Evolutionary conservation across 2,888 invertebrate species (phyloP).

Genomic region (Rotaria sp.): DNA sequence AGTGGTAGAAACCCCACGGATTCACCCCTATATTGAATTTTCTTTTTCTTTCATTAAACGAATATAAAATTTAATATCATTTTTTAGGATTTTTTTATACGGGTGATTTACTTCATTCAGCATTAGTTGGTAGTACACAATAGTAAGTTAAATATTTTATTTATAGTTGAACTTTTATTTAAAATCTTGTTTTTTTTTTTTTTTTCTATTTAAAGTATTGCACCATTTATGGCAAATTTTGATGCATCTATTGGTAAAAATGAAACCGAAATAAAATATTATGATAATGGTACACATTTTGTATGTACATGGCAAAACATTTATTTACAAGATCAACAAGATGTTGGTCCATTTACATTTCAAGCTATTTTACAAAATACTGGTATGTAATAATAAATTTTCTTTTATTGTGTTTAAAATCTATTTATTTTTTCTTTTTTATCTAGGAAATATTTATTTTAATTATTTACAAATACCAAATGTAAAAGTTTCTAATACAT

Average conservation of each 20-base stretch:
- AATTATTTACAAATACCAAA: slow-evolving; percentile 39
- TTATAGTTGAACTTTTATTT: neutral
- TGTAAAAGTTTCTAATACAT: slow-evolving; percentile 44
- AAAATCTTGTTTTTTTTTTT: no score
- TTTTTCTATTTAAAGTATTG: slow-evolving; percentile 60
- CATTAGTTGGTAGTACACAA: slow-evolving; percentile 22
- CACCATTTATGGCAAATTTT: slow-evolving; percentile 97
- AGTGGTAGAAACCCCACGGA: no score
- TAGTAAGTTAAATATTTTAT: neutral
- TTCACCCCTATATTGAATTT: no score
- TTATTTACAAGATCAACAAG: slow-evolving; percentile 66
- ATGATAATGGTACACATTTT: slow-evolving; percentile 57
- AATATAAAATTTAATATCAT: neutral
- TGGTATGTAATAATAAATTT: slow-evolving; percentile 60
- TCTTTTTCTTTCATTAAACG: neutral
- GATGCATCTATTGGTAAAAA: slow-evolving; percentile 72
- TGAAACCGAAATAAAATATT: slow-evolving; percentile 61
- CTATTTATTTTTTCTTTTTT: neutral
- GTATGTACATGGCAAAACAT: slow-evolving; percentile 90
- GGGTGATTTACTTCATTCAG: slow-evolving; percentile 9
- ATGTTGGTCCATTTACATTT: slow-evolving; percentile 74
- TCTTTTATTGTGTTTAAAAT: no score
- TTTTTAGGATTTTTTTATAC: slow-evolving; percentile 18
- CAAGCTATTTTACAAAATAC: slow-evolving; percentile 76
- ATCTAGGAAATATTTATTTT: slow-evolving; percentile 51